phyloP scores from a whole-genome alignment of 2,113 vertebrate species.

The Salvelinus fontinalis region DNA sequence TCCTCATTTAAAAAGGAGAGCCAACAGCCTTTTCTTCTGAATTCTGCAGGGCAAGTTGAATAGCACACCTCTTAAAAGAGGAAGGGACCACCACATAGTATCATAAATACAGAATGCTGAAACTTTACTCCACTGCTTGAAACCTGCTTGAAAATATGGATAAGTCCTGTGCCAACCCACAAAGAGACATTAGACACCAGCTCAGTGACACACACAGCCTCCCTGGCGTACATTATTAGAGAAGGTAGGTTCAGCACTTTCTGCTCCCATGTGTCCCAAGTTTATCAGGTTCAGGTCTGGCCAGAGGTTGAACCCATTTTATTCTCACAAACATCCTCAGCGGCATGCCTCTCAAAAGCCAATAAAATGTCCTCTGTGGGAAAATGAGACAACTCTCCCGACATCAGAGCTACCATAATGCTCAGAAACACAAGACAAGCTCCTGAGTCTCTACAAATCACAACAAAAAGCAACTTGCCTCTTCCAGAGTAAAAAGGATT shows the following conservation, averaged over 20 bases:
- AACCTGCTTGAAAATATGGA: not conserved
- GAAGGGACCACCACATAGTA: not conserved
- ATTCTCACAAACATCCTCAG: not conserved
- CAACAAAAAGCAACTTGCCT: not conserved
- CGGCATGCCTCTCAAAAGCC: not conserved
- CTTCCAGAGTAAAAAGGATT: no score
- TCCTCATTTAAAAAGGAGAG: conserved; percentile 1
- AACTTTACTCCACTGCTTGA: not conserved
- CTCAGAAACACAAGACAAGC: not conserved
- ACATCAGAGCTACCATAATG: not conserved
- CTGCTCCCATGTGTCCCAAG: not conserved
- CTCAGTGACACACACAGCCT: not conserved
- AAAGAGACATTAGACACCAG: not conserved
- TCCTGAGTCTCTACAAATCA: not conserved
- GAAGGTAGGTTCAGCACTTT: not conserved
- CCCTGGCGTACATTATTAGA: not conserved
- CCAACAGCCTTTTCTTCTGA: not conserved
- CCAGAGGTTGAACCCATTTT: not conserved
- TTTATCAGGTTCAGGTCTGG: not conserved
- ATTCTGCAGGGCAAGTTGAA: not conserved
- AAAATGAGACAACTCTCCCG: not conserved
- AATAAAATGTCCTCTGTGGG: not conserved
- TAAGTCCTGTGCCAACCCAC: not conserved
- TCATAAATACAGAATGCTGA: not conserved
- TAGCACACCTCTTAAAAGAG: not conserved